Base-by-base conservation (phyloP, 2,797 vertebrate species). In the Lacerta agilis region DNA sequence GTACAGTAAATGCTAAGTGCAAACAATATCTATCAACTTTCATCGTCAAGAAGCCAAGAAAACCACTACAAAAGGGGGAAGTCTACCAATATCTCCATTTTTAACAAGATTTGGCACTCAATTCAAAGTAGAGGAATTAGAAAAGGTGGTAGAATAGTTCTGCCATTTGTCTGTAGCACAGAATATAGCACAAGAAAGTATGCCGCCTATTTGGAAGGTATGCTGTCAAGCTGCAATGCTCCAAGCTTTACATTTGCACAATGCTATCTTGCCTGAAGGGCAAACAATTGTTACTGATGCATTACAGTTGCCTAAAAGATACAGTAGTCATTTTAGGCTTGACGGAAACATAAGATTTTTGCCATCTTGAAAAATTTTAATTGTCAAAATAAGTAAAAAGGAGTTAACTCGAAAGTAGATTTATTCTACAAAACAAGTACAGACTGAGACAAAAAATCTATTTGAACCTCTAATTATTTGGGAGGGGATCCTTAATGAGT, bases 261-360 rank as follows among this genome's bases (percentile, higher is more conserved):
- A 49, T 66, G 61, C 73, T 76, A 8, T 78, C 64, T 88, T 88
- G 73, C 80, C 72, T 69, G 25, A 88, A 83, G 75, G 73, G 78
- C 43, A 78, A 71, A 43, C 27, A 72, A 55, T 79, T 7, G 17
- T 20, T 79, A 78, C 43, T 79, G 25, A 75, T 79, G 87, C 25
- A 58, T 58, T 78, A 71, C 3, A 6, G 10, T 83, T 61, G 66
- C 33, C 13, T 20, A 23, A 17, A 23, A 17, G n/a, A 25, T 45
- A 66, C 38, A 10, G 0, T 0, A 2, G 2, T 1, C 1, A 0
- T 1, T 38, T 4, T 0, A 29, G 45, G 58, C 0, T 2, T 0
- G 0, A 86, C 41, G 11, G 43, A 69, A 27, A 23, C 0, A 0
- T 0, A 67, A 11, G 49, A 18, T 20, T 79, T n/a, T 10, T 5